Base-by-base conservation (phyloP, 1,140 invertebrate genomes). In the Cataglyphis hispanica region DNA sequence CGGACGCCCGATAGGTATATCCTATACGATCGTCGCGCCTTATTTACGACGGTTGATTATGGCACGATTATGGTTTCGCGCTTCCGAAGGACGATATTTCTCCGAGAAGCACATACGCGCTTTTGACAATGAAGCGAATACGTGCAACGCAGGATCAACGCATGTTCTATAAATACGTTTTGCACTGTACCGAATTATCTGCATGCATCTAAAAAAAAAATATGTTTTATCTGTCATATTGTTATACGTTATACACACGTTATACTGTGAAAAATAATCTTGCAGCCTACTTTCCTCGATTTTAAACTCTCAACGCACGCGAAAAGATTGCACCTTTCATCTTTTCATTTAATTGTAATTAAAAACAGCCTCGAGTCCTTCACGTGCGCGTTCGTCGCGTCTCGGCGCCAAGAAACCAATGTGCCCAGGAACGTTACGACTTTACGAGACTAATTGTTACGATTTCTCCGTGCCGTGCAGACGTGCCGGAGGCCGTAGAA, bases 361-460 rank as follows among this genome's bases (percentile, higher is more conserved):
- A 72, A 70, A 50, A 58, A n/a, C 10, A 25, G 25, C 46, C 77
- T 56, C 64, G 77, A 81, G 77, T 25, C 34, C 77, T 56, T 80
- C 77, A 58, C 34, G 46, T 40, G 64, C 77, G 46, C n/a, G 64
- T 58, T 70, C 40, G 50, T 27, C 63, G 64, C 76, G 40, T 63
- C 72, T 46, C 84, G 81, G 7, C 46, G 66, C 37, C 58, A 67
- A 84, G 58, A 84, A 56, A 88, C 78, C 77, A 50, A 81, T 50
- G 77, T 81, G 77, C 64, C 77, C 50, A n/a, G 64, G 22, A 56
- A 81, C 64, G 46, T 70, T 72, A 81, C 34, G 66, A 81, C 66
- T 70, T 72, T 70, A 37, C 78, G 66, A 66, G 78, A 81, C 78
- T 81, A 81, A 81, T 81, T 66, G 78, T 72, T 72, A 81, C 50